A percentile compares a stretch with the other conserved stretches of the same genome.
Evolutionary conservation across 2,113 vertebrate genomes (phyloP).

Genomic region (Lipophrys pholis): DNA sequence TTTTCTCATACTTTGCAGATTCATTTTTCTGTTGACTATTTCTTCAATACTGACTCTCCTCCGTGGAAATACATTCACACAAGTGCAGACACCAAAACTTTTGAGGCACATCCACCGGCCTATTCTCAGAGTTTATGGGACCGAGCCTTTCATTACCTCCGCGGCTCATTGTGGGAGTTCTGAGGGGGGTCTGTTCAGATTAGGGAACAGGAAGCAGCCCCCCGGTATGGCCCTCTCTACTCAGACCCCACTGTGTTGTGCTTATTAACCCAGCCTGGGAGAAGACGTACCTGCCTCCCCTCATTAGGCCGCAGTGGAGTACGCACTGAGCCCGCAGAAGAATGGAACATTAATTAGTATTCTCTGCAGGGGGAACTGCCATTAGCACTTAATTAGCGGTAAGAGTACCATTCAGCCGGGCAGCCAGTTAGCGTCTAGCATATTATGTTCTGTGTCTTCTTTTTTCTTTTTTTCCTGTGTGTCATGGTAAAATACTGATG

Average conservation of each 20-base stretch:
- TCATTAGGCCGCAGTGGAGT: slow-evolving; percentile 84
- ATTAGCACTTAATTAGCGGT: slow-evolving; percentile 87
- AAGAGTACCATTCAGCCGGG: slow-evolving; percentile 79
- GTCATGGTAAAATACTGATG: slow-evolving; percentile 53
- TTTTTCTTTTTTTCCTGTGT: slow-evolving; percentile 33
- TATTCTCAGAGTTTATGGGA: slow-evolving; percentile 60
- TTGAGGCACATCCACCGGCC: slow-evolving; percentile 40
- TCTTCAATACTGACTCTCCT: slow-evolving; percentile 18
- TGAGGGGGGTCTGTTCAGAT: slow-evolving; percentile 73
- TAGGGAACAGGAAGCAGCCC: slow-evolving; percentile 82
- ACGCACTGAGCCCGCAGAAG: slow-evolving; percentile 73
- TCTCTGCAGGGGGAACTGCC: slow-evolving; percentile 83
- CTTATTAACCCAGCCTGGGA: slow-evolving; percentile 82
- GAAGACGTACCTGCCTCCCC: slow-evolving; percentile 84
- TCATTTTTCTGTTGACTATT: background rate
- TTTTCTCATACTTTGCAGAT: background rate
- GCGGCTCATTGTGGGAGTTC: slow-evolving; percentile 68
- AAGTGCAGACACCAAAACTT: slow-evolving; percentile 20
- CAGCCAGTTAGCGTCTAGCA: slow-evolving; percentile 69
- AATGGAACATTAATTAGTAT: slow-evolving; percentile 86
- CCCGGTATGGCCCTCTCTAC: slow-evolving; percentile 68
- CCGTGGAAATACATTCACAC: slow-evolving; percentile 16
- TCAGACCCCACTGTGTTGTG: slow-evolving; percentile 75
- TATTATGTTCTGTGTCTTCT: slow-evolving; percentile 75
- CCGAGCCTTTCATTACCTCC: slow-evolving; percentile 69